phyloP scores from a whole-genome alignment of 1,140 invertebrate species.

The Eciton burchellii region DNA sequence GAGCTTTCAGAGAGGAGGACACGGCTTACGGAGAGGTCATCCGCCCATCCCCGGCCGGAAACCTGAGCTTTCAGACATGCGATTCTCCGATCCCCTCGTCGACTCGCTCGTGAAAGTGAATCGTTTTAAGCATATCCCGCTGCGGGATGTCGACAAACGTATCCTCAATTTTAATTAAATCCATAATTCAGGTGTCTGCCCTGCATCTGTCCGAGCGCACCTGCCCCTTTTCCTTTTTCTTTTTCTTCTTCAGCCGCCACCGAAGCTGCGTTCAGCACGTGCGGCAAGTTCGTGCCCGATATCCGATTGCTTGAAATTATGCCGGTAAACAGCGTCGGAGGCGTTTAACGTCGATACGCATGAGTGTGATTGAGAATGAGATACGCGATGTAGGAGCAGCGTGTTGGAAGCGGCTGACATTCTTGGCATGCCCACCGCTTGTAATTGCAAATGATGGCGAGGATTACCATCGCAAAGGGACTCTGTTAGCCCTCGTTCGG shows the following conservation, averaged over 20 bases:
- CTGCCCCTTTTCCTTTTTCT: too few species aligned
- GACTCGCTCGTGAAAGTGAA: too few species aligned
- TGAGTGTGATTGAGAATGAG: conserved; percentile 47
- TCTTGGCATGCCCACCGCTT: conserved; percentile 53
- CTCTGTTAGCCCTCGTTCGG: not conserved
- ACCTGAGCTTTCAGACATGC: too few species aligned
- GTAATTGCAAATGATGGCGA: conserved; percentile 66
- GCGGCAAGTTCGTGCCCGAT: conserved; percentile 5
- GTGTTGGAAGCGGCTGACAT: conserved; percentile 31
- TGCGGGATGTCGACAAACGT: too few species aligned
- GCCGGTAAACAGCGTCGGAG: conserved; percentile 33
- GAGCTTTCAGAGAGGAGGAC: too few species aligned
- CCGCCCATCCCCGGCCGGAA: too few species aligned
- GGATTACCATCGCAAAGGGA: conserved; percentile 67
- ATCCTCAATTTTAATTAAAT: too few species aligned
- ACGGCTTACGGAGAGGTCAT: too few species aligned
- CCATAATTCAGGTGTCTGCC: too few species aligned
- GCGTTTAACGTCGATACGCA: conserved; percentile 52
- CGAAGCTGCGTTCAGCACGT: not conserved
- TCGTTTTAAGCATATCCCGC: too few species aligned
- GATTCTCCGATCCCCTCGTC: too few species aligned
- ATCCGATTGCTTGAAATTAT: conserved; percentile 31
- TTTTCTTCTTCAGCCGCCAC: not conserved
- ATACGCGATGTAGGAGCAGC: conserved; percentile 31
- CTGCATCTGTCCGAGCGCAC: too few species aligned